Evolutionary conservation across 1,140 invertebrate species (phyloP).

Genomic region (Mycetomoellerius zeteki): DNA sequence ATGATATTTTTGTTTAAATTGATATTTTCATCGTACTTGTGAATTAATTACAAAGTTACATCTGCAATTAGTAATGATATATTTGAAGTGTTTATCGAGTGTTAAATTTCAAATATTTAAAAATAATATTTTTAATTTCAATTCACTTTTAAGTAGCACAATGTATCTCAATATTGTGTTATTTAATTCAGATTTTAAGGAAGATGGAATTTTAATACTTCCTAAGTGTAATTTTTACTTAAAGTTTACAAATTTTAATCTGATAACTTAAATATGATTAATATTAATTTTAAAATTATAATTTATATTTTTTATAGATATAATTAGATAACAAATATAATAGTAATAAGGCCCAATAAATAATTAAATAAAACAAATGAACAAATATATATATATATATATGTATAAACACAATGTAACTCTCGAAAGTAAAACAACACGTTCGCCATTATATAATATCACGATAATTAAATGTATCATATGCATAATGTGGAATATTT

Average conservation of each 20-base stretch:
- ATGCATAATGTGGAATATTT: constrained; percentile 20
- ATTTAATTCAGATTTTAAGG: not conserved
- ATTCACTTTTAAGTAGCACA: not conserved
- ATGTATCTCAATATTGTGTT: not conserved
- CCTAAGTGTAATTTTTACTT: not conserved
- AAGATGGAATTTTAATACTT: not conserved
- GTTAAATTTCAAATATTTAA: not conserved
- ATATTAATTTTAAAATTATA: not conserved
- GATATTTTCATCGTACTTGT: not conserved
- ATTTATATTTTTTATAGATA: not conserved
- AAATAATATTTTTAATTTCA: not conserved
- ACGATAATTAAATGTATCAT: constrained; percentile 47
- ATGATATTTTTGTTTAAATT: constrained; percentile 29
- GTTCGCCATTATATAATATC: constrained; percentile 14
- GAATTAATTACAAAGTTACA: not conserved
- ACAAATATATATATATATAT: not conserved
- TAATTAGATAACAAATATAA: too few relatives aligned
- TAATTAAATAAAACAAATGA: not conserved
- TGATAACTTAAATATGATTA: constrained; percentile 3
- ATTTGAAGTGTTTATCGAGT: not conserved
- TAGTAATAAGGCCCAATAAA: too few relatives aligned
- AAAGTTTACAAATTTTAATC: not conserved
- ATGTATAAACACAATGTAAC: not conserved
- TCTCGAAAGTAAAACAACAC: constrained; percentile 11
- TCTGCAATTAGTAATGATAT: not conserved